Base-by-base conservation (phyloP, 2,888 invertebrate genomes). In the Dryococelus australis region DNA sequence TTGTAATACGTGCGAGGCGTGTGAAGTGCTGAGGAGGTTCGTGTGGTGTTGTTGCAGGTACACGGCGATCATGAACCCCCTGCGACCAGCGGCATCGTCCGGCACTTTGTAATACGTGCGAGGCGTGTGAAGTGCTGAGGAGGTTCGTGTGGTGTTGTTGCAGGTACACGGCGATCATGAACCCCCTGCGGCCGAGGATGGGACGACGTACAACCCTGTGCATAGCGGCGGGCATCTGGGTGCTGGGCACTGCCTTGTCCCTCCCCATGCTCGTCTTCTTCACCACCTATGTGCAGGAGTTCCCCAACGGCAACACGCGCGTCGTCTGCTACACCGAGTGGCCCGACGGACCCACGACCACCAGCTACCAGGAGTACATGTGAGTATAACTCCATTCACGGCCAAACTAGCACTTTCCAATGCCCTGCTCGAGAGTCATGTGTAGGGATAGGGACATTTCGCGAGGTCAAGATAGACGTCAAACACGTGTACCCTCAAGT, bases 161-260 rank as follows among this genome's bases (percentile, higher is more conserved):
- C 94, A 99, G 99, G 92, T 99, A 98, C 92, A 97, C 98, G 93
- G 99, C 98, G 86, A 99, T 99, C 90, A 97, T 99, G 95, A 97
- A 98, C 91, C 99, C 99, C 0, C 93, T 99, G 88, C 95, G 96
- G 89, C 98, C 98, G 2, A 94, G 98, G 87, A 96, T 98, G 94
- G 97, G 98, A 43, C 96, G 96, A 91, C 94, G 96, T 43, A 95
- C 96, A 24, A 98, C 98, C 0, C 93, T 98, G 87, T 95, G 95
- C 90, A 96, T 98, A 89, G 97, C 98, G 0, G 94, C 96, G 9
- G 94, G 95, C 87, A 98, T 98, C 90, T 99, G 99, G 99, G 92
- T 95, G 0, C 94, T 96, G 89, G 97, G 97, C 51, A 95, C 95
- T 16, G 92, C 96, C 84, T 94, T 98, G 89, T 97, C 98, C 88